Conservation (phyloP, 1,140 invertebrate genomes). For the Ips nitidus region DNA sequence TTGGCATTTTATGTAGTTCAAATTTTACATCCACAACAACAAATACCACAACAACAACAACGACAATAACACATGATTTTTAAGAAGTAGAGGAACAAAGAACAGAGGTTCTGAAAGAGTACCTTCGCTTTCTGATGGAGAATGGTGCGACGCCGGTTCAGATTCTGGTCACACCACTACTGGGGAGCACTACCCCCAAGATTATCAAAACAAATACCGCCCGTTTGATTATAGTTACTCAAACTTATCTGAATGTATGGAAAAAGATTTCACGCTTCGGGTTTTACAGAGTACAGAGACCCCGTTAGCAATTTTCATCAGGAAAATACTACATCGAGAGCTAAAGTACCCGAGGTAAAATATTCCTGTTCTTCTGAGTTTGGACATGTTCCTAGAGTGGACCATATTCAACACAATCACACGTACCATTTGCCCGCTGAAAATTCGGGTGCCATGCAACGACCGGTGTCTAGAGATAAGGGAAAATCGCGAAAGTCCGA, state of each 20-base stretch:
- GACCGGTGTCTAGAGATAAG: slow-evolving; percentile 71
- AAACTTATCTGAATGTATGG: slow-evolving; percentile 69
- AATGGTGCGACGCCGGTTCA: slow-evolving; percentile 84
- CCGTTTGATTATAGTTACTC: slow-evolving; percentile 75
- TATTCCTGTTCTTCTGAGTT: slow-evolving; percentile 57
- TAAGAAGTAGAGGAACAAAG: too few relatives aligned
- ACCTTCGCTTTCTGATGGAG: slow-evolving; percentile 81
- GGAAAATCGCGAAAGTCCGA: slow-evolving; percentile 56
- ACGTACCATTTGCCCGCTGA: slow-evolving; percentile 79
- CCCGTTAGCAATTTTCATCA: slow-evolving; percentile 33
- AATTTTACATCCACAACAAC: too few relatives aligned
- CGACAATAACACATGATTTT: too few relatives aligned
- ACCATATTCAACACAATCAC: slow-evolving; percentile 78
- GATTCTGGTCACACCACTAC: slow-evolving; percentile 73
- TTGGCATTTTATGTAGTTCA: too few relatives aligned
- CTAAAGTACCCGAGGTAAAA: too few relatives aligned
- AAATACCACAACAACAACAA: too few relatives aligned
- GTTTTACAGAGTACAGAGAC: slow-evolving; percentile 66
- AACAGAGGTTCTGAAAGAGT: slow-evolving; percentile 85
- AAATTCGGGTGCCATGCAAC: slow-evolving; percentile 67
- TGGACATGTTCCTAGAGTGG: slow-evolving; percentile 58
- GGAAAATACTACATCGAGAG: too few relatives aligned
- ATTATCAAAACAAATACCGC: slow-evolving; percentile 69
- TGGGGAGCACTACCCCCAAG: slow-evolving; percentile 61
- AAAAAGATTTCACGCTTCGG: slow-evolving; percentile 71